Base-by-base conservation (phyloP, 1,140 invertebrate species). In the Ectropis grisescens region DNA sequence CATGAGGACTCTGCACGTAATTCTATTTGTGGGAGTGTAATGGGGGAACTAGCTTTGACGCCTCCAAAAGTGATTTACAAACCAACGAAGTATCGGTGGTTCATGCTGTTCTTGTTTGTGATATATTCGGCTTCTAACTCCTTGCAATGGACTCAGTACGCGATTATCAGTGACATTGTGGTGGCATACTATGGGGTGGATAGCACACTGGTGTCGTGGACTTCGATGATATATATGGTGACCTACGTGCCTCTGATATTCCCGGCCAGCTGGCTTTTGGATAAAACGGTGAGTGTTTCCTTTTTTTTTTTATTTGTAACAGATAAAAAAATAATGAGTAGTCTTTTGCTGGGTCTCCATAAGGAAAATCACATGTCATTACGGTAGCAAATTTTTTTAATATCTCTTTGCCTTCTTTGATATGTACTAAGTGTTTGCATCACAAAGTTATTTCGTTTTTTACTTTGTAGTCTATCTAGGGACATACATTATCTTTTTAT, bases 181-280 rank as follows among this genome's bases (percentile, higher is more conserved):
- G 61, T 59, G 47, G 72, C 70, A 11, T 95, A 93, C 65, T 95
- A 94, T 75, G 81, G 85, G 25, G 90, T 96, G 13, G 81, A 76
- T 2, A 85, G 84, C 11, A 85, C 88, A 2, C 82, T 87, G 37
- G 91, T 99, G 32, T 92, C 98, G 62, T 97, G 94, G 95, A 95
- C 96, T 12, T 96, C 95, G 1, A 95, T 99, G 89, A 90, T 98
- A 53, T 99, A 94, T 71, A 99, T 99, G 97, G 87, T 97, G 43
- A 88, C 90, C 0, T 99, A 99, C 66, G 93, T 98, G 66, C 94
- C 96, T 2, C 87, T 98, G 29, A 95, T 99, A 60, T 95, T 99
- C 59, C 97, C 97, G 7, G 96, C 92, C 1, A 96, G 93, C 66
- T 98, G 90, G 88, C 84, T 98, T 11, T 85, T 98, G 41, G 93